Evolutionary conservation across 2,113 vertebrate genomes (phyloP).

Genomic region (Lycaon pictus): DNA sequence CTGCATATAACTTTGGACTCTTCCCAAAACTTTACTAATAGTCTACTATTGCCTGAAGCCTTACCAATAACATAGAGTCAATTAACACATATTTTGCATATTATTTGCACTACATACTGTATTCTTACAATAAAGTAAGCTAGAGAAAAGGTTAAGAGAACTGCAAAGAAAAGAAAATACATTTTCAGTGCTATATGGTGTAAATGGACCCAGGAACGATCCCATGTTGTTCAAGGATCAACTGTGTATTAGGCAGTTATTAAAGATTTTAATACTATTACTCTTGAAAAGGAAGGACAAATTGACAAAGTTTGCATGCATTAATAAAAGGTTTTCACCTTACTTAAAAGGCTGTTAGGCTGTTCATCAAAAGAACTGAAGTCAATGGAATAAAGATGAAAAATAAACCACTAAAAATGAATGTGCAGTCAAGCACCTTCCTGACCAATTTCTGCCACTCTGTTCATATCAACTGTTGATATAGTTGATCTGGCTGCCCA

Average conservation of each 20-base stretch:
- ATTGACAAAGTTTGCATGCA: background rate
- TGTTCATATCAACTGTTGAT: background rate
- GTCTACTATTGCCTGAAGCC: background rate
- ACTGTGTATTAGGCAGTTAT: background rate
- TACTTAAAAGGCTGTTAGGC: background rate
- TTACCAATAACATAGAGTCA: background rate
- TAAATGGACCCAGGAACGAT: background rate
- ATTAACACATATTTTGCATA: background rate
- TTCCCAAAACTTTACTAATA: background rate
- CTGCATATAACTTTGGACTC: background rate
- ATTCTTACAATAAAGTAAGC: background rate
- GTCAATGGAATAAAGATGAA: slow-evolving; percentile 31
- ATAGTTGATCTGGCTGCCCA: background rate
- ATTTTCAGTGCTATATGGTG: background rate
- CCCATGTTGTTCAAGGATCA: background rate
- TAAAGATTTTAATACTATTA: slow-evolving; percentile 16
- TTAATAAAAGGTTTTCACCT: background rate
- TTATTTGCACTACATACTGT: background rate
- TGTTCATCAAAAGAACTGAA: background rate
- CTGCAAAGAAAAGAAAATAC: background rate
- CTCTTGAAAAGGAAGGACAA: background rate
- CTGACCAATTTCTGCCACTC: background rate
- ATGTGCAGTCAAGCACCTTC: background rate
- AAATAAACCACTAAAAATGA: background rate
- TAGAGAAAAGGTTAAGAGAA: background rate